Conservation (phyloP, 2,888 invertebrate genomes). For the Glaucopsyche alexis region DNA sequence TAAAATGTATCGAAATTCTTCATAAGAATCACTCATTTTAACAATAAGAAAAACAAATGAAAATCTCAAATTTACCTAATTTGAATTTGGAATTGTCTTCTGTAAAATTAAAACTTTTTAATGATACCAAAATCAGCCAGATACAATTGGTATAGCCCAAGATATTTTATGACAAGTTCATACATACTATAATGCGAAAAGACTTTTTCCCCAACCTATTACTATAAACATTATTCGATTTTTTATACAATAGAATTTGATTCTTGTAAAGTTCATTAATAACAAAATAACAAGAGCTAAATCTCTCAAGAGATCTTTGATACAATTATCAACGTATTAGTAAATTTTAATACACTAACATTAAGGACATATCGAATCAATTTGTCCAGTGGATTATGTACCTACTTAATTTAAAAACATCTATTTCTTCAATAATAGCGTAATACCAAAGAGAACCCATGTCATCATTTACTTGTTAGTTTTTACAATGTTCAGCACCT, state of each 20-base stretch:
- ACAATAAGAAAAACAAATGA: too few species aligned
- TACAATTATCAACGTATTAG: too few species aligned
- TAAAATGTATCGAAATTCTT: too few species aligned
- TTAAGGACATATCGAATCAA: neutral
- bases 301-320: neutral
- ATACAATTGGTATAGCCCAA: too few species aligned
- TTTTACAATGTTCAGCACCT: conserved; percentile 76
- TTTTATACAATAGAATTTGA: conserved; percentile 1
- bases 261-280: neutral
- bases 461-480: conserved; percentile 34
- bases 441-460: conserved; percentile 18
- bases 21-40: too few species aligned
- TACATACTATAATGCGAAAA: too few species aligned
- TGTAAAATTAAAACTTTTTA: too few species aligned
- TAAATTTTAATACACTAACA: neutral
- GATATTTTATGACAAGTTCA: too few species aligned
- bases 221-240: neutral
- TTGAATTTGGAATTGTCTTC: too few species aligned
- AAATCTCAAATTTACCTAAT: too few species aligned
- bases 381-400: neutral
- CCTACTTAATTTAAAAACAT: neutral
- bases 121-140: too few species aligned
- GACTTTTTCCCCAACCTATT: too few species aligned
- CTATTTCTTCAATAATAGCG: conserved; percentile 31
- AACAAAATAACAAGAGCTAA: neutral